These are phyloP conservation scores for Helicolenus hilgendorfi DNA, from an alignment of 2,797 vertebrate species.

Conservation along the genomic window DNA sequence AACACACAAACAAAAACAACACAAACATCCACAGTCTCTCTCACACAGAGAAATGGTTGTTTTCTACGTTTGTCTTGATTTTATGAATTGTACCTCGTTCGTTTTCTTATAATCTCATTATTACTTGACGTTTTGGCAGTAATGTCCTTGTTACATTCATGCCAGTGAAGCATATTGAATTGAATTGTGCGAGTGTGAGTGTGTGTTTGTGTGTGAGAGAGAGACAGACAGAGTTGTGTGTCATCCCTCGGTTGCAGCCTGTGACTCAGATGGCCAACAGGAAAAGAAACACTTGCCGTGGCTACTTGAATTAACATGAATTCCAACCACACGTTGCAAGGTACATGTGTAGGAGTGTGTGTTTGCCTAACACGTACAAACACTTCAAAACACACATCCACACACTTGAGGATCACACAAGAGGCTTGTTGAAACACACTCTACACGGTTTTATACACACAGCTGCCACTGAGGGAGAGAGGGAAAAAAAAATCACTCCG, in stretches of 20 bases:
- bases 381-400: conserved; percentile 39
- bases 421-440: conserved; percentile 22
- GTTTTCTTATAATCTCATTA: no score
- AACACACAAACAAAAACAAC: neutral
- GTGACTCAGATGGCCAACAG: conserved; percentile 82
- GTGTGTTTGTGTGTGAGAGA: neutral
- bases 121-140: neutral
- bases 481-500: neutral
- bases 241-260: conserved; percentile 73
- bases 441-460: neutral
- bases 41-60: neutral
- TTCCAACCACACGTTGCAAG: conserved; percentile 11
- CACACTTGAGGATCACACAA: conserved; percentile 22
- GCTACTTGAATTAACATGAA: conserved; percentile 70
- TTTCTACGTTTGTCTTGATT: neutral
- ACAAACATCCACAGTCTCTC: neutral
- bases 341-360: conserved; percentile 22
- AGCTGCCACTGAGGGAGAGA: neutral
- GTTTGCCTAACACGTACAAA: conserved; percentile 31
- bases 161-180: neutral
- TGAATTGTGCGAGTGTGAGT: neutral
- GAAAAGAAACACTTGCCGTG: conserved; percentile 71
- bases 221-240: conserved; percentile 60
- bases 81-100: no score
- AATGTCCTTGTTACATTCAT: neutral